A percentile compares a stretch with the other conserved stretches of the same genome.
Conservation (phyloP, 2,797 vertebrate species). For the Characodon lateralis region DNA sequence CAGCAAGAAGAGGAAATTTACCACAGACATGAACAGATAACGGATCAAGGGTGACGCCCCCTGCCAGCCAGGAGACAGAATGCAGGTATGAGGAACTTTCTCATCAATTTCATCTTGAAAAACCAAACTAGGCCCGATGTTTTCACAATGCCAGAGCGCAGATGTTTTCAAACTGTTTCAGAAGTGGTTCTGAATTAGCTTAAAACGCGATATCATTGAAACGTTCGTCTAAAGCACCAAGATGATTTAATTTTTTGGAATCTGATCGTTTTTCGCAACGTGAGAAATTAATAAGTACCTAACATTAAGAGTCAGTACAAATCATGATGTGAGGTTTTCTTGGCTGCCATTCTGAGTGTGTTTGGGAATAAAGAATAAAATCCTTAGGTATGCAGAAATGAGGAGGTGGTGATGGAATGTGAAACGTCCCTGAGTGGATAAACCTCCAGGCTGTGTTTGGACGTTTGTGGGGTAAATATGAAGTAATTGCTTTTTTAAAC, state of each 20-base stretch:
- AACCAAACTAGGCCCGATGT: not conserved
- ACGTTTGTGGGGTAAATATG: constrained; percentile 5
- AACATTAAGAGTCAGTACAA: not conserved
- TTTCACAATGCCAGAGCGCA: not conserved
- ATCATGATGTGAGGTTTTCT: not conserved
- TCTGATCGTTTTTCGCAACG: not conserved
- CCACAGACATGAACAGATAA: not conserved
- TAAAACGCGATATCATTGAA: not conserved
- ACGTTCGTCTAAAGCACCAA: not conserved
- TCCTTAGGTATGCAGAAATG: constrained; percentile 5
- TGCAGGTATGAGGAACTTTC: not conserved
- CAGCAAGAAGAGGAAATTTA: not conserved
- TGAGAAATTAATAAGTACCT: not conserved
- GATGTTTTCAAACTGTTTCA: not conserved
- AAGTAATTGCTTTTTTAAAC: not conserved
- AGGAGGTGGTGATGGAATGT: constrained; percentile 7
- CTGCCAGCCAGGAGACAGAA: not conserved
- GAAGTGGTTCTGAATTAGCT: not conserved
- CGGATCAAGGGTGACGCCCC: not conserved
- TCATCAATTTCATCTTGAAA: not conserved
- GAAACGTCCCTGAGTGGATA: not conserved
- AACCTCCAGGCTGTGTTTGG: constrained; percentile 12
- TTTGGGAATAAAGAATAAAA: not conserved
- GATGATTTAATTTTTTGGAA: not conserved
- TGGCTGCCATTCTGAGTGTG: not conserved